phyloP scores from a whole-genome alignment of 1,140 invertebrate species.

The Cotesia typhae region DNA sequence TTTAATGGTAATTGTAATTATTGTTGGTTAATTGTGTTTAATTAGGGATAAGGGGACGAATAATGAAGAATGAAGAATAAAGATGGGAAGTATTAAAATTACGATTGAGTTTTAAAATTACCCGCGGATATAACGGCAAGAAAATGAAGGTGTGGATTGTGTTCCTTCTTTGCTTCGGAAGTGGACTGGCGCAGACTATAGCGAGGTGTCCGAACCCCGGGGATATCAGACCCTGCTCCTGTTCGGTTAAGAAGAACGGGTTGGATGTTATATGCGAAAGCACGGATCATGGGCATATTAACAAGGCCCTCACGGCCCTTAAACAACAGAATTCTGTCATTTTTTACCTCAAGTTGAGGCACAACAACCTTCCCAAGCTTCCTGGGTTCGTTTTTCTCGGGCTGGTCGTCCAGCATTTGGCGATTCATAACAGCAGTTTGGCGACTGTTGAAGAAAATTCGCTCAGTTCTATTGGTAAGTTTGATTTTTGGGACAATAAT shows the following conservation, averaged over 20 bases:
- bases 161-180: constrained; percentile 30
- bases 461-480: constrained; percentile 81
- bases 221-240: constrained; percentile 81
- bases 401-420: constrained; percentile 84
- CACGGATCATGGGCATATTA: constrained; percentile 78
- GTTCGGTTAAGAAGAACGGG: constrained; percentile 84
- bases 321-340: constrained; percentile 79
- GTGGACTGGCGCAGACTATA: constrained; percentile 45
- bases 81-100: constrained; percentile 11
- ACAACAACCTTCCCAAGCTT: constrained; percentile 83
- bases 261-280: constrained; percentile 87
- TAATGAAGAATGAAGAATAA: constrained; percentile 18
- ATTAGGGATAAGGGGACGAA: not conserved
- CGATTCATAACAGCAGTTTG: constrained; percentile 86
- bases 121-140: not conserved
- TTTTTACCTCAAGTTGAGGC: constrained; percentile 85
- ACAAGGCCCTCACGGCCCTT: constrained; percentile 77
- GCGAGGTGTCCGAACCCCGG: constrained; percentile 77
- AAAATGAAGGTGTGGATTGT: constrained; percentile 35
- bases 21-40: not conserved
- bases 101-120: not conserved
- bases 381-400: constrained; percentile 87
- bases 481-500: not conserved
- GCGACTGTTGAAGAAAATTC: constrained; percentile 87
- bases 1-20: too few relatives aligned